Conservation (phyloP, 2,888 invertebrate species). For the Apoda limacodes region DNA sequence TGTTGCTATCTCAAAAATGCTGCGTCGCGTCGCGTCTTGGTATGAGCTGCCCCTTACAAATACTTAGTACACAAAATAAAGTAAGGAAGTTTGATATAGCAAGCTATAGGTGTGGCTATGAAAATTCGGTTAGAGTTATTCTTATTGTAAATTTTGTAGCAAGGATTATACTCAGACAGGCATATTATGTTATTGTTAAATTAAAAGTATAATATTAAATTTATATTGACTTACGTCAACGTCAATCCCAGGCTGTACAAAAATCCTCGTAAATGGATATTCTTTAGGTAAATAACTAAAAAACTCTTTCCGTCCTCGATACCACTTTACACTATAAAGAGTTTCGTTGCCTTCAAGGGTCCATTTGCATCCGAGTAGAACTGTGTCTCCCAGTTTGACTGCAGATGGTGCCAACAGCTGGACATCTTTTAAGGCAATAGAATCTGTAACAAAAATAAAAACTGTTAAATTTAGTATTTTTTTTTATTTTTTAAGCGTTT, state of each 20-base stretch:
- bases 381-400: constrained; percentile 77
- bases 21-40: too few species aligned
- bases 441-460: constrained; percentile 66
- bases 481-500: too few species aligned
- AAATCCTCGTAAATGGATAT: constrained; percentile 79
- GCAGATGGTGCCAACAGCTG: constrained; percentile 78
- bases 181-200: too few species aligned
- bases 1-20: too few species aligned
- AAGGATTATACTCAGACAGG: not conserved
- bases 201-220: constrained; percentile 1
- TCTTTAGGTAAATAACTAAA: constrained; percentile 85
- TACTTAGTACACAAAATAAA: too few species aligned
- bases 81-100: too few species aligned
- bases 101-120: too few species aligned
- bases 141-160: too few species aligned
- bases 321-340: constrained; percentile 86
- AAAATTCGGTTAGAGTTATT: too few species aligned
- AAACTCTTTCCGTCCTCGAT: constrained; percentile 80
- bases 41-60: too few species aligned
- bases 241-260: constrained; percentile 74
- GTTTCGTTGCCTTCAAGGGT: constrained; percentile 77
- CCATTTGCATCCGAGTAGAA: constrained; percentile 79
- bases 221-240: constrained; percentile 77
- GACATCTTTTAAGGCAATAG: constrained; percentile 73
- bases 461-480: too few species aligned